phyloP scores from a whole-genome alignment of 2,113 vertebrate genomes.

The cattle (Bos taurus) region ARS-UCD2.0 NC_037330.1:5908501-5909000 shows the following conservation, averaged over 20 bases:
- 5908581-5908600: not conserved
- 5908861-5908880: not conserved
- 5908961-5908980: not conserved
- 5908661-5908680: not conserved
- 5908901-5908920: not conserved
- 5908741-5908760: not conserved
- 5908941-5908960: not conserved
- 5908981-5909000: not conserved
- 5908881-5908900: not conserved
- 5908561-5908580: not conserved
- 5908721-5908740: not conserved
- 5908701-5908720: not conserved
- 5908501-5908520: conserved; percentile 16
- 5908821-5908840: not conserved
- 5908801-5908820: not conserved
- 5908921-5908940: not conserved
- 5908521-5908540: not conserved
- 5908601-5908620: not conserved
- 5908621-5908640: not conserved
- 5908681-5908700: rapidly evolving
- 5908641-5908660: rapidly evolving
- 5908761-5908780: not conserved
- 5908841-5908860: not conserved
- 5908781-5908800: not conserved
- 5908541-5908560: not conserved